Evolutionary conservation across 2,797 vertebrate species (phyloP).

Genomic region (Neostethus bicornis): DNA sequence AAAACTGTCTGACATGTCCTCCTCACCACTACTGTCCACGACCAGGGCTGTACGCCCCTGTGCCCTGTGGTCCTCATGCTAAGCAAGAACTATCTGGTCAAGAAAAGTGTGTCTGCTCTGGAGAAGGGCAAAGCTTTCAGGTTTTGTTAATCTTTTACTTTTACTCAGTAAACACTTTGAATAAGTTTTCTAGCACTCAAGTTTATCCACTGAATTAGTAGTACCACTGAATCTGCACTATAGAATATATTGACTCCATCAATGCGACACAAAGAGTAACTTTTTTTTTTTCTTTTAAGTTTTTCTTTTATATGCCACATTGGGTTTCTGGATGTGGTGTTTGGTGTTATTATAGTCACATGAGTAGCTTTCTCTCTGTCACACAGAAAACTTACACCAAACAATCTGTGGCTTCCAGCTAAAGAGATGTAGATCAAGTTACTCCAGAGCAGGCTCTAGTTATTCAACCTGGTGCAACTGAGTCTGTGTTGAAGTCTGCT

Average conservation of each 20-base stretch:
- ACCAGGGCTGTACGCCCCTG: conserved; percentile 73
- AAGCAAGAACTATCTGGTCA: conserved; percentile 84
- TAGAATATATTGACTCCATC: neutral
- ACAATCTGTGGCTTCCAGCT: conserved; percentile 64
- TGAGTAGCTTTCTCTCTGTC: conserved; percentile 28
- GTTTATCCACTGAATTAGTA: neutral
- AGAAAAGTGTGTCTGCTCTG: conserved; percentile 78
- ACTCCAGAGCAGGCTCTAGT: conserved; percentile 46
- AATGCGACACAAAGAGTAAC: neutral
- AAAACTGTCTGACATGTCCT: conserved; percentile 82
- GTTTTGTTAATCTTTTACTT: conserved; percentile 63
- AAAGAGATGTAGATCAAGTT: conserved; percentile 58
- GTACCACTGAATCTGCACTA: no score
- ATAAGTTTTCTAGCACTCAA: neutral
- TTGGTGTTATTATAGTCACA: neutral
- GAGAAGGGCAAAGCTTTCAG: conserved; percentile 85
- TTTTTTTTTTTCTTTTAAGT: neutral
- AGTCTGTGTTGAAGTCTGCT: conserved; percentile 24
- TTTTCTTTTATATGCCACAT: conserved; percentile 9
- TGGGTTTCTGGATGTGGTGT: conserved; percentile 5
- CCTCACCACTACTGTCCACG: conserved; percentile 82
- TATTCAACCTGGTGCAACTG: conserved; percentile 42
- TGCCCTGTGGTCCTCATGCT: conserved; percentile 84
- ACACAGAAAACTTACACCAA: conserved; percentile 46
- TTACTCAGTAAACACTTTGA: neutral